These are phyloP conservation scores for Drosophila setosimentum DNA, from an alignment of 2,888 invertebrate species.

Conservation along the genomic window DNA sequence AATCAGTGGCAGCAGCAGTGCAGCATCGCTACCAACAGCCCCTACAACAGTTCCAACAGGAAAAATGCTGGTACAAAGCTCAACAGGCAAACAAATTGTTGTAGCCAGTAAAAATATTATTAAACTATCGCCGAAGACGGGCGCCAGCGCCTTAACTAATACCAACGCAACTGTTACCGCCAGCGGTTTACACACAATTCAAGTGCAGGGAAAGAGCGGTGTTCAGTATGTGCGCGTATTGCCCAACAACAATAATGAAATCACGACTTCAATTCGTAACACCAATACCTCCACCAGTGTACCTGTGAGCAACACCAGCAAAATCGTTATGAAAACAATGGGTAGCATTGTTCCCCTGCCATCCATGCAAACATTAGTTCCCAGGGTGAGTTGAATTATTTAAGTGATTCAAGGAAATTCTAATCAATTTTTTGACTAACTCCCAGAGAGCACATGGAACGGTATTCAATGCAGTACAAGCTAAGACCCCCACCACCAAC, in stretches of 20 bases:
- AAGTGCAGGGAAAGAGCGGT: conserved; percentile 82
- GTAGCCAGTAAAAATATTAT: conserved; percentile 82
- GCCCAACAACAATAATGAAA: conserved; percentile 75
- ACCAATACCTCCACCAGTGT: conserved; percentile 19
- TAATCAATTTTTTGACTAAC: neutral
- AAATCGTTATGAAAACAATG: conserved; percentile 75
- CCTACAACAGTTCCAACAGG: conserved; percentile 43
- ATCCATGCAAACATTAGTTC: conserved; percentile 65
- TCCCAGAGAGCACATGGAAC: conserved; percentile 19
- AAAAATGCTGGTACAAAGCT: conserved; percentile 77
- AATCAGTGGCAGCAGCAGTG: conserved; percentile 13
- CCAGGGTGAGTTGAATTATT: conserved; percentile 53
- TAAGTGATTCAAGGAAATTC: neutral
- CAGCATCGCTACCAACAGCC: conserved; percentile 10
- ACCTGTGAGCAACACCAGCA: conserved; percentile 56
- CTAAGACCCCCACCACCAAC: conserved; percentile 15
- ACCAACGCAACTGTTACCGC: conserved; percentile 29
- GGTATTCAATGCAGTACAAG: conserved; percentile 1
- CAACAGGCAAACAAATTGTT: conserved; percentile 81
- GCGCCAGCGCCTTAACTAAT: conserved; percentile 3
- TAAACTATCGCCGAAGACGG: conserved; percentile 80
- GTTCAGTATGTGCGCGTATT: conserved; percentile 90
- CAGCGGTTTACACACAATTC: conserved; percentile 79
- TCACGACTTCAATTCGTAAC: conserved; percentile 23
- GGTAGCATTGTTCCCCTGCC: conserved; percentile 73